A percentile compares a stretch with the other conserved stretches of the same genome.
phyloP scores from a whole-genome alignment of 53 echinoderm and acorn worm species.

The Antedon mediterranea region DNA sequence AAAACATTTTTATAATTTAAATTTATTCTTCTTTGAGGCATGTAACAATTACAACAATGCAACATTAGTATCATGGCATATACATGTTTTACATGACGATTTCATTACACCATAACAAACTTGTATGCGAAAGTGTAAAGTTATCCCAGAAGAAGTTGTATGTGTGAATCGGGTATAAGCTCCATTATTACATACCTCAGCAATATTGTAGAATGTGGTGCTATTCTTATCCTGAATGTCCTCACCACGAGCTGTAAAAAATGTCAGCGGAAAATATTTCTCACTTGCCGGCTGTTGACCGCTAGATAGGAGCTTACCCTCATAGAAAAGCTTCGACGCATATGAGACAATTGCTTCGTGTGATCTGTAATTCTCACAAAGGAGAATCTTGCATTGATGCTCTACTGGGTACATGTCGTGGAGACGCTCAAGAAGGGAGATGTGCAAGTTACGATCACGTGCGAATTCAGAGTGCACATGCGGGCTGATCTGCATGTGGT shows the following conservation, averaged over 20 bases:
- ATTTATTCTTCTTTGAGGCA: too few species aligned
- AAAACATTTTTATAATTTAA: too few species aligned
- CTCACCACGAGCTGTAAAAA: constrained; percentile 90
- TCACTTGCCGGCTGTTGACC: constrained; percentile 73
- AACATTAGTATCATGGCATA: too few species aligned
- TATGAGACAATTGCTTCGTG: constrained; percentile 89
- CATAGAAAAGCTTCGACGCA: constrained; percentile 88
- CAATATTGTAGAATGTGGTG: constrained; percentile 83
- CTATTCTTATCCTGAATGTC: constrained; percentile 98
- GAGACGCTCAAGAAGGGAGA: constrained; percentile 85
- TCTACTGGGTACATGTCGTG: constrained; percentile 77
- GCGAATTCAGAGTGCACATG: constrained; percentile 85
- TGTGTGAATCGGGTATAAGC: background rate
- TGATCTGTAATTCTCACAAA: constrained; percentile 97
- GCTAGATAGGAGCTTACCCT: constrained; percentile 56
- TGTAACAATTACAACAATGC: too few species aligned
- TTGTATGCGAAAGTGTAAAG: too few species aligned
- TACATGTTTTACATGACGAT: background rate
- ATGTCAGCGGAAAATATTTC: constrained; percentile 65
- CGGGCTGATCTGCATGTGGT: constrained; percentile 99
- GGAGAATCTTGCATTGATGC: constrained; percentile 91
- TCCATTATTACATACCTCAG: constrained; percentile 44
- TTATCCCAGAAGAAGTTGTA: background rate
- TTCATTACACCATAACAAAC: too few species aligned
- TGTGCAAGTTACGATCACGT: constrained; percentile 72